Evolutionary conservation across 2,888 invertebrate genomes (phyloP), one percentile per base, ranked within the genome.

Genomic region (Crepidodera aurea): DNA sequence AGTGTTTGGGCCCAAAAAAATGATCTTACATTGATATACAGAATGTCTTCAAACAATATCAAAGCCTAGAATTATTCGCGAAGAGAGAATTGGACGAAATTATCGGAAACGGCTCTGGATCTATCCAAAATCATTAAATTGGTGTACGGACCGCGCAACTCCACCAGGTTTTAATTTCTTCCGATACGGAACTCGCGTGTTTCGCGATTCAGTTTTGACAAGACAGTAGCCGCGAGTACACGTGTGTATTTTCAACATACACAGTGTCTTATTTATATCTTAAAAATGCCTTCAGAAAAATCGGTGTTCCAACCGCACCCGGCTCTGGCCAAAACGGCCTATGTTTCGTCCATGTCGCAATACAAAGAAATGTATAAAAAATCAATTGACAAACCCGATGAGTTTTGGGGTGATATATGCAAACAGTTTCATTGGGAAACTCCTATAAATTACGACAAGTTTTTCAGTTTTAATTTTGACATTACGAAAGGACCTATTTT

Each of bases 351-450:
- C 61, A 85, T 92, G 81, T 86, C 88, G 18, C 88, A 93, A 74
- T 98, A 98, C 79, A 84, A 86, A 72, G 86, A 89, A 73, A 88
- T 96, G 88, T 90, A 98, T 81, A 86, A 90, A 74, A 86, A 88
- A 76, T 97, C 97, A 0, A 83, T 98, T 66, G 90, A 94, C 54
- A 88, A 94, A 75, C 96, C 98, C 0, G 91, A 90, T 70, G 87
- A 86, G 60, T 99, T 99, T 82, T 99, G 98, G 99, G 88, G 89
- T 19, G 90, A 93, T 72, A 91, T 98, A 69, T 92, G 94, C n/a
- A 89, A 91, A 71, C 90, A 96, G 78, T 96, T 98, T 78, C 88
- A 95, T 80, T 99, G 97, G 94, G 93, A 94, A 78, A 89, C 89
- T 18, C 87, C 89, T 50, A 86, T 88, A 51, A 86, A 90, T 68